Conservation (phyloP, 2,888 invertebrate species). For the Acanthoscelides obtectus region DNA sequence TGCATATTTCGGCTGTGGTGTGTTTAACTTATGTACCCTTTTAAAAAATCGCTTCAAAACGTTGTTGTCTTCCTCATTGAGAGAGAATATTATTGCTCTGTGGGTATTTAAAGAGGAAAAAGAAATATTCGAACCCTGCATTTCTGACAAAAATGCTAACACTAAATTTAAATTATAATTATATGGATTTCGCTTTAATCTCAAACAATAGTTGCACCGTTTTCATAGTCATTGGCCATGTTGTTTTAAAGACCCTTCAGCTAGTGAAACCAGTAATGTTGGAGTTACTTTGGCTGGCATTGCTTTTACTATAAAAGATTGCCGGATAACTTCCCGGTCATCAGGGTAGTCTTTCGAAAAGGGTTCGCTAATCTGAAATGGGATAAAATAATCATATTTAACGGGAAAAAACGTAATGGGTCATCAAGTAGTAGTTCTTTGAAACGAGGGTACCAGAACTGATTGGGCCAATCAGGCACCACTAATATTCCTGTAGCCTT, state of each 20-base stretch:
- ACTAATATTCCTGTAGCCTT: constrained; percentile 6
- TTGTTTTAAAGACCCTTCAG: too few relatives aligned
- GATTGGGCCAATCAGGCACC: constrained; percentile 4
- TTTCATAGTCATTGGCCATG: too few relatives aligned
- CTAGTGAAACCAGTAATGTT: too few relatives aligned
- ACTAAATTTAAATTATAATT: too few relatives aligned
- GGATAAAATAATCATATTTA: background rate
- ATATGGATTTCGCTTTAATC: too few relatives aligned
- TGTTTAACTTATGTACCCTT: background rate
- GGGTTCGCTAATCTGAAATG: background rate
- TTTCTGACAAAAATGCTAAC: too few relatives aligned
- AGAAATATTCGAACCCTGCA: background rate
- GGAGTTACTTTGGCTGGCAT: constrained; percentile 16
- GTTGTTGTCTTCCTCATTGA: too few relatives aligned
- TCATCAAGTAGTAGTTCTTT: background rate
- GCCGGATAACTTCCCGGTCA: constrained; percentile 26
- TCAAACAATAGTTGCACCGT: too few relatives aligned
- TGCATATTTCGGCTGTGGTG: constrained; percentile 1
- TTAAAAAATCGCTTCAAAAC: background rate
- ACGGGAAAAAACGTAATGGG: background rate
- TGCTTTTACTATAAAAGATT: constrained; percentile 13
- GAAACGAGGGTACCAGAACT: constrained; percentile 7
- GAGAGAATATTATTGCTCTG: background rate
- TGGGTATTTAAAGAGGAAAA: background rate
- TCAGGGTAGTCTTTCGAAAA: constrained; percentile 3